Evolutionary conservation across 2,113 vertebrate genomes (phyloP).

Genomic region (Vulpes ferrilata): DNA sequence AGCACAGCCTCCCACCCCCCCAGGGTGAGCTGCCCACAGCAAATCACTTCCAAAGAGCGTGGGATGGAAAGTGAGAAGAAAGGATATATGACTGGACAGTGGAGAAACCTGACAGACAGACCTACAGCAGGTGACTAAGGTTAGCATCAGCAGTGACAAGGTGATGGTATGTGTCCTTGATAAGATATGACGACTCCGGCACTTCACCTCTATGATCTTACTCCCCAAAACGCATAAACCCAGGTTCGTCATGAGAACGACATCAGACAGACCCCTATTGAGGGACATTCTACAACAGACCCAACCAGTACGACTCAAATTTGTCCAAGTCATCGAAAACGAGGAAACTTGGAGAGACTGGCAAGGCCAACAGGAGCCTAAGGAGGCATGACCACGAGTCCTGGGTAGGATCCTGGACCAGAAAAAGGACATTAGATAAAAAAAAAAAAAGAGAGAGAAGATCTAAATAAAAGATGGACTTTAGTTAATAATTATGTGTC

Average conservation of each 20-base stretch:
- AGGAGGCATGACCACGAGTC: not conserved
- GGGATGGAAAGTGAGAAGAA: not conserved
- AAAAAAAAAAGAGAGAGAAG: not conserved
- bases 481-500: not conserved
- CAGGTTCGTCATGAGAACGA: not conserved
- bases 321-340: not conserved
- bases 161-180: not conserved
- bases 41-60: not conserved
- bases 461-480: not conserved
- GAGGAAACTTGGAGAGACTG: not conserved
- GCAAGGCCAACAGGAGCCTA: not conserved
- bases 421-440: not conserved
- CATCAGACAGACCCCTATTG: not conserved
- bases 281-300: not conserved
- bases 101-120: not conserved
- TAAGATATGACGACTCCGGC: not conserved
- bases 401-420: not conserved
- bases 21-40: not conserved
- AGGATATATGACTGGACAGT: not conserved
- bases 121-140: not conserved
- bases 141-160: not conserved
- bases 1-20: not conserved
- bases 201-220: not conserved
- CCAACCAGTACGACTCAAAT: not conserved
- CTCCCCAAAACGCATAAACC: not conserved